phyloP scores from a whole-genome alignment of 2,888 invertebrate species.

The Microctonus aethiopoides region DNA sequence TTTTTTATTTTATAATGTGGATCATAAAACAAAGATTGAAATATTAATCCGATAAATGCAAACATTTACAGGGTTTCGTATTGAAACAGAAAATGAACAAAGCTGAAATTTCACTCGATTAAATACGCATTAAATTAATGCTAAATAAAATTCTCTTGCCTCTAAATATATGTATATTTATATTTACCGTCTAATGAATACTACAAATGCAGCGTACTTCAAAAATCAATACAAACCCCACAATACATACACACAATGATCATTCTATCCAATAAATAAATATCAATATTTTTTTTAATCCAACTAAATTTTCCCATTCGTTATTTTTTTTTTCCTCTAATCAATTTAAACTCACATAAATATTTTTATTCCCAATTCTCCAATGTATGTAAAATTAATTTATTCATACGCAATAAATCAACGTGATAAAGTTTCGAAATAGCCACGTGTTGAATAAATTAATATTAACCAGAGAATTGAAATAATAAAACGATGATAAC shows the following conservation, averaged over 20 bases:
- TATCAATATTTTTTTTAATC: neutral
- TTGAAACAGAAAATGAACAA: constrained; percentile 1
- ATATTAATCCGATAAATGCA: neutral
- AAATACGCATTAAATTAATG: neutral
- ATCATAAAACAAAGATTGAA: neutral
- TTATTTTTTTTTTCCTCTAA: neutral
- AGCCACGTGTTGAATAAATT: neutral
- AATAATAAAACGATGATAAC: neutral
- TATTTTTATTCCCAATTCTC: neutral
- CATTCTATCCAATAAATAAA: too few species aligned
- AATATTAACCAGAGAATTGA: neutral
- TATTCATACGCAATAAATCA: neutral
- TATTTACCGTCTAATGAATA: neutral
- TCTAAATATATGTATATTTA: neutral
- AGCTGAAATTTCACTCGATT: neutral
- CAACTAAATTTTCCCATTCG: neutral
- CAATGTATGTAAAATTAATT: neutral
- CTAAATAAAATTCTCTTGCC: neutral
- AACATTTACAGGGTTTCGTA: constrained; percentile 5
- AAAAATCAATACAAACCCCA: neutral
- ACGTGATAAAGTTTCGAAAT: neutral
- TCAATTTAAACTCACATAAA: neutral
- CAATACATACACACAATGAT: neutral
- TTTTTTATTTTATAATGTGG: neutral
- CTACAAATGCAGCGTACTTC: neutral